Base-by-base conservation (phyloP, 1,140 invertebrate species). In the Lordiphosa stackelbergi region DNA sequence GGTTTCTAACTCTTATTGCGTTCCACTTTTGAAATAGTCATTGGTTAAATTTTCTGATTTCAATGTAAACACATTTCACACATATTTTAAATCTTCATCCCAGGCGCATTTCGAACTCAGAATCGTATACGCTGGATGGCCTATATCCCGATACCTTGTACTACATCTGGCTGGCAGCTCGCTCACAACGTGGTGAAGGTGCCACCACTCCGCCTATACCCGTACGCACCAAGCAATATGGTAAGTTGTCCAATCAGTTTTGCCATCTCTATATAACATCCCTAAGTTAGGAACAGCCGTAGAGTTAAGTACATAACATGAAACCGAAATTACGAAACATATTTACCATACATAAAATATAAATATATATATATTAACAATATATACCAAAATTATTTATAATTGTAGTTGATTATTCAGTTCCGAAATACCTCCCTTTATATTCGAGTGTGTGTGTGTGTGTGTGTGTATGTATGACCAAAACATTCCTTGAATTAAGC, bases 141-240 rank as follows among this genome's bases (percentile, higher is more conserved):
- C 90, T 99, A 1, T 97, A 97, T 81, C 97, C 97, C 5, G 97
- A 98, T 89, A 98, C 97, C 3, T 88, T 97, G 35, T 99, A 98
- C 90, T 96, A 96, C 89, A 94, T 99, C 59, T 98, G 97, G 95
- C 89, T 99, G 61, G 96, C 97, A 2, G 97, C 97, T 11, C 91
- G 95, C 58, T 98, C 95, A 2, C 93, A 95, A 62, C 90, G 95
- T 34, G 97, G 97, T 3, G 97, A 98, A 88, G 97, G 97, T 8
- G 96, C 97, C 4, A 94, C 95, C 19, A 98, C 97, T 4, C 95
- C 96, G n/a, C 95, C 95, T 0, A 94, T 97, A 69, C 95, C 95
- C 53, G 95, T 97, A 42, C 92, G 95, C 88, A 99, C 97, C 28
- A 97, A 97, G 88, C 95, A 96, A 92, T 98, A 97, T 91, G 95